Percentiles rank a stretch among this genome's conserved stretches.
Conservation (phyloP, 2,797 vertebrate species). For the Podargus strigoides region DNA sequence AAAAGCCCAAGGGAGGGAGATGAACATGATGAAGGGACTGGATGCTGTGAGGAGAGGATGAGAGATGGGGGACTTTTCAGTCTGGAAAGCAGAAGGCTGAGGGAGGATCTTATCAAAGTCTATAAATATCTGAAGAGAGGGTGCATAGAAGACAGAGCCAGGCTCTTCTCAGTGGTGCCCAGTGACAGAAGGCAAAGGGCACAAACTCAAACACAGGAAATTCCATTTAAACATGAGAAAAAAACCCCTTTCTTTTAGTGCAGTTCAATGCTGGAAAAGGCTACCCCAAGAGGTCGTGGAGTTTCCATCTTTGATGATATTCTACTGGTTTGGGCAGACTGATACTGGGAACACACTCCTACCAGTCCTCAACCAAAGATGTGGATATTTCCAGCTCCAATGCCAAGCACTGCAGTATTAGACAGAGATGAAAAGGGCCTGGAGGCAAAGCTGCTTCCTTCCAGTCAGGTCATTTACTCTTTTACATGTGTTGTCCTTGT, state of each 20-base stretch:
- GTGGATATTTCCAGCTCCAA: background rate
- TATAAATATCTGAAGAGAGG: background rate
- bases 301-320: background rate
- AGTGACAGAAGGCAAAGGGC: background rate
- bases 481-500: background rate
- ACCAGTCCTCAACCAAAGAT: background rate
- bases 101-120: background rate
- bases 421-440: background rate
- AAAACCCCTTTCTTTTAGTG: background rate
- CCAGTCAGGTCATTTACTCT: background rate
- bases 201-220: background rate
- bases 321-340: background rate
- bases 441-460: background rate
- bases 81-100: background rate
- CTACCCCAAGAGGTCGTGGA: too few species aligned
- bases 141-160: background rate
- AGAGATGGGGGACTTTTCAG: background rate
- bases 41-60: background rate
- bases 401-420: background rate
- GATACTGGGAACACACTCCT: background rate
- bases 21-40: background rate
- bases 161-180: background rate
- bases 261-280: background rate
- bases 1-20: background rate
- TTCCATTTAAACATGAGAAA: background rate